Evolutionary conservation across 2,888 invertebrate species (phyloP), one percentile per base, ranked within the genome.

Genomic region (Clivina fossor): DNA sequence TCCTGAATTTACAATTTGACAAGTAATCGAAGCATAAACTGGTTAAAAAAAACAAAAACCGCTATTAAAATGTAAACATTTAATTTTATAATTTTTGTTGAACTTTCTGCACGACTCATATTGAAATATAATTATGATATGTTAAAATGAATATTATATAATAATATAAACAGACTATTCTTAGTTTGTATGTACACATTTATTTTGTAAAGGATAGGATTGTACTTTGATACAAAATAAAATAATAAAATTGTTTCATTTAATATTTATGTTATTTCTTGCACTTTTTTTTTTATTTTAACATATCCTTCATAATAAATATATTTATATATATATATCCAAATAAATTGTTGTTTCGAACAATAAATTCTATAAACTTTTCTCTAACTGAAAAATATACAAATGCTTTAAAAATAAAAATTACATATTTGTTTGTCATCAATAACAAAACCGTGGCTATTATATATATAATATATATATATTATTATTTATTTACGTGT

Each of bases 341-440:
- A 55, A 55, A 55, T 55, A 55, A 55, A 44, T 53, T 53, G 43
- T 44, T 53, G 53, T 55, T 30, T 47, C 30, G 47, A 55, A 55
- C 55, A 55, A 55, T 55, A 55, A 47, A 55, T 44, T 53, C 44
- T 55, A 55, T 55, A 47, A 46, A 38, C 30, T 55, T 55, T 46
- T 19, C 26, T 55, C 46, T 47, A 55, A 44, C 30, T 55, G 55
- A 55, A 55, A n/a, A n/a, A 55, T 55, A 55, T 55, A 55, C 55
- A 55, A 55, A 55, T 46, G 53, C 44, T 30, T 46, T 46, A 38
- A 55, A 54, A 55, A 47, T 55, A 47, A 33, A 47, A 47, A n/a
- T n/a, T n/a, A n/a, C n/a, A n/a, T n/a, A n/a, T n/a, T n/a, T 20
- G 30, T 30, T 24, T 28, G 24, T 51, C 24, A 20, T 15, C 15